Evolutionary conservation across 2,797 vertebrate genomes (phyloP).

Genomic region (Epinephelus awoara): DNA sequence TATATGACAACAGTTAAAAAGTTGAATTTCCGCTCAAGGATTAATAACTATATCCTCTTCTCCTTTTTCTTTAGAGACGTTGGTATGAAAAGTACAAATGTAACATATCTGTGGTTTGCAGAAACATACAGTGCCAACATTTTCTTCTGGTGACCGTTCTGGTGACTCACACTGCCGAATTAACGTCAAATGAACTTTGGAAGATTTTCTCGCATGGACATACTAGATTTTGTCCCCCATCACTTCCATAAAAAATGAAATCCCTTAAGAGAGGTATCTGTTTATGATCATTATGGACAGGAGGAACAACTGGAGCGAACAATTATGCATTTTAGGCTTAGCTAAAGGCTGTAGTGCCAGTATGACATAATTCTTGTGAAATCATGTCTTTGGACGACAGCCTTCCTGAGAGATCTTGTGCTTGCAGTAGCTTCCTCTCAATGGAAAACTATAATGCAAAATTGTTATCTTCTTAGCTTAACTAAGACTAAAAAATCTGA

Average conservation of each 20-base stretch:
- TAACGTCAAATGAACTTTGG: neutral
- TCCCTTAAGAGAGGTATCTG: neutral
- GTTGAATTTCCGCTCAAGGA: no score
- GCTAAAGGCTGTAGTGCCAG: neutral
- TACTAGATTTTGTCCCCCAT: neutral
- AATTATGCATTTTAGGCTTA: neutral
- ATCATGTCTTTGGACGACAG: neutral
- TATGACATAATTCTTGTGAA: neutral
- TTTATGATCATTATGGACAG: neutral
- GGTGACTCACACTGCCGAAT: neutral
- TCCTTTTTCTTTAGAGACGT: no score
- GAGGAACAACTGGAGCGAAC: neutral
- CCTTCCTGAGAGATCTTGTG: neutral
- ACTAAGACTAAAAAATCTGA: neutral
- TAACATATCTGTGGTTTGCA: no score
- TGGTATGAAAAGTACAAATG: no score
- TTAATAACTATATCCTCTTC: no score
- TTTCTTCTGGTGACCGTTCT: no score
- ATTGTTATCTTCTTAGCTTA: constrained; percentile 7
- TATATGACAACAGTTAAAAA: no score
- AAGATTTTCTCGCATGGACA: neutral
- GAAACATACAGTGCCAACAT: no score
- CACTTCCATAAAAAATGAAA: neutral
- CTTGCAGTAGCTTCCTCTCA: neutral
- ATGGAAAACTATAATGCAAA: neutral